A percentile compares a stretch with the other conserved stretches of the same genome.
Conservation (phyloP, 2,113 vertebrate genomes). For the Hippolais icterina region DNA sequence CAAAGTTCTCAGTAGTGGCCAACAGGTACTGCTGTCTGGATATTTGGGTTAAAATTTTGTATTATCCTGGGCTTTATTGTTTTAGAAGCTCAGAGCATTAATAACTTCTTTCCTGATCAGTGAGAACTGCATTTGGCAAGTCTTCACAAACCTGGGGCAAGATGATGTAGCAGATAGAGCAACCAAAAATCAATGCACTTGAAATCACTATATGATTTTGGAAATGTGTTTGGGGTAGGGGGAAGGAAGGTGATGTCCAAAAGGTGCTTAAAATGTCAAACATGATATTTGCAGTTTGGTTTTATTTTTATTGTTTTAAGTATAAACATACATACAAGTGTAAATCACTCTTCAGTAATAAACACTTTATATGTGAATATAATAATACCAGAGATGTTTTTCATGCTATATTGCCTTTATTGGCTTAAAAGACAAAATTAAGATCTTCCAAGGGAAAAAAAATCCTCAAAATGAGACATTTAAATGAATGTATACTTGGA, state of each 20-base stretch:
- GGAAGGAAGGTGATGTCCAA: neutral
- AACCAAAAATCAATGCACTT: neutral
- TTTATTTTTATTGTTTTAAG: neutral
- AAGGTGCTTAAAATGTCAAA: neutral
- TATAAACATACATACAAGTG: neutral
- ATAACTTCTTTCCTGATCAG: neutral
- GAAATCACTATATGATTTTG: neutral
- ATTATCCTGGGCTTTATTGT: neutral
- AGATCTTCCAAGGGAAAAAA: neutral
- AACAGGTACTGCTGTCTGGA: neutral
- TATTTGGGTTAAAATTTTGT: neutral
- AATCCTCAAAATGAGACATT: neutral
- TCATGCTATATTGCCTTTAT: neutral
- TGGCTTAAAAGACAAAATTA: neutral
- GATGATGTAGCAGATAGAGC: neutral
- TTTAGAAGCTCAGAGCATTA: neutral
- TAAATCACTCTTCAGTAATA: neutral
- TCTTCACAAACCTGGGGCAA: neutral
- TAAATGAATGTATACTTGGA: neutral
- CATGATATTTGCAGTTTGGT: neutral
- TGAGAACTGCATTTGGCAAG: neutral
- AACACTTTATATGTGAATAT: neutral
- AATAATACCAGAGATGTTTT: neutral
- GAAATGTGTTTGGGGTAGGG: neutral
- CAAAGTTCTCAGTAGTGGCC: neutral